phyloP scores from a whole-genome alignment of 2,888 invertebrate genomes.

The Volucella zonaria region DNA sequence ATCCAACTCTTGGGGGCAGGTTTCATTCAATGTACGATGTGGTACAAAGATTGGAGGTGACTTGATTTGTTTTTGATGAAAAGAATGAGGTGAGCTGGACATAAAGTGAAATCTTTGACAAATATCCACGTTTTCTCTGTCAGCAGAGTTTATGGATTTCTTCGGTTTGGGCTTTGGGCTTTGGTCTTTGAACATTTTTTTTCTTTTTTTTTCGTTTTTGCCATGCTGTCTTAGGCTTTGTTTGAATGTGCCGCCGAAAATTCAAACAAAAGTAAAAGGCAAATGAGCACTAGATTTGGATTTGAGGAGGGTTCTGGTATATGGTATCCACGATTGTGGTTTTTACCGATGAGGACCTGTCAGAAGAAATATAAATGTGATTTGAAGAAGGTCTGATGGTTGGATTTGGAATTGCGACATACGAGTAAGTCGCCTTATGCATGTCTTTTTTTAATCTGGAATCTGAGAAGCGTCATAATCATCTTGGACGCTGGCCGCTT shows the following conservation, averaged over 20 bases:
- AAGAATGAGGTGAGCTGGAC: constrained; percentile 40
- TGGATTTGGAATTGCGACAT: no score
- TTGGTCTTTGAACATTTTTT: no score
- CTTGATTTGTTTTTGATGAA: constrained; percentile 61
- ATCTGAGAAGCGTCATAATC: no score
- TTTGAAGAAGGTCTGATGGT: no score
- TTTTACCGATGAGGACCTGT: not conserved
- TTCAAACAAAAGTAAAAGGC: constrained; percentile 4
- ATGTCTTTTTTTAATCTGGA: no score
- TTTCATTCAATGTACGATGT: constrained; percentile 14
- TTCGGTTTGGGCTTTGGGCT: not conserved
- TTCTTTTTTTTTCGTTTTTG: not conserved
- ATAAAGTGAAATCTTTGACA: constrained; percentile 58
- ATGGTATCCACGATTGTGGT: no score
- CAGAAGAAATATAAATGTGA: not conserved
- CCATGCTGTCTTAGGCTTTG: not conserved
- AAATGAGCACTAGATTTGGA: constrained; percentile 5
- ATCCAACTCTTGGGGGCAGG: constrained; percentile 15
- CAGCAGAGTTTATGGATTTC: constrained; percentile 34
- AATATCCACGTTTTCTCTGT: constrained; percentile 52
- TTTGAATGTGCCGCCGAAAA: constrained; percentile 30
- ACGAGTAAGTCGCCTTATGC: no score
- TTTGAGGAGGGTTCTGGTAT: constrained; percentile 9
- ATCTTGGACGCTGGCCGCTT: no score
- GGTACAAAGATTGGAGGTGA: constrained; percentile 54